These are phyloP conservation scores for Saccostrea echinata DNA, from an alignment of 1,140 invertebrate species.

Conservation along the genomic window DNA sequence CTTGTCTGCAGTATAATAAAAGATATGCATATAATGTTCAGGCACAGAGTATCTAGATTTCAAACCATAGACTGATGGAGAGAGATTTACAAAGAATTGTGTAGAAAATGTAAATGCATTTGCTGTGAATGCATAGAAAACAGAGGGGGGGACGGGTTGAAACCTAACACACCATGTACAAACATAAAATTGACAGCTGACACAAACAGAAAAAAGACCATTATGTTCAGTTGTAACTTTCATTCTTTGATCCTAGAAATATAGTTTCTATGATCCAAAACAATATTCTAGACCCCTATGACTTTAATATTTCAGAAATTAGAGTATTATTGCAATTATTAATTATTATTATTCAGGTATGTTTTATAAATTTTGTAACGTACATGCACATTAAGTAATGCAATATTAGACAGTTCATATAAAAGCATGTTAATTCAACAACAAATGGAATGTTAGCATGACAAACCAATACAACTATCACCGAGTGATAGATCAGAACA, in stretches of 20 bases:
- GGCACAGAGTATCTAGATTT: neutral
- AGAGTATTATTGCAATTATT: too few species aligned
- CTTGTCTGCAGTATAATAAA: neutral
- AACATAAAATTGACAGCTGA: neutral
- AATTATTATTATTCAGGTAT: neutral
- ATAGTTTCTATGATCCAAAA: neutral
- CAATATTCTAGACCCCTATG: neutral
- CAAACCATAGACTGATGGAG: neutral
- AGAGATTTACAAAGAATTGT: neutral
- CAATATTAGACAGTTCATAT: neutral
- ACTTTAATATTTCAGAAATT: too few species aligned
- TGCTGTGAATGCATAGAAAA: slow-evolving; percentile 17
- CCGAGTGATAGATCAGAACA: neutral
- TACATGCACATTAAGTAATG: neutral
- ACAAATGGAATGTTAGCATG: neutral
- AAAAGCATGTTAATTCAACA: neutral
- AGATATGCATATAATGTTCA: neutral
- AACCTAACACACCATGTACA: neutral
- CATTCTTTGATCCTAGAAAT: neutral
- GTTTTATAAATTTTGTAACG: neutral
- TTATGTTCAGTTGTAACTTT: neutral
- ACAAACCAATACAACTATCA: neutral
- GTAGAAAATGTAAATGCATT: neutral
- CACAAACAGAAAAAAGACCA: neutral
- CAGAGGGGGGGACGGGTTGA: neutral